These are phyloP conservation scores for pig (Sus scrofa) DNA, from an alignment of 2,113 vertebrate species.

Conservation along the genomic window DNA sequence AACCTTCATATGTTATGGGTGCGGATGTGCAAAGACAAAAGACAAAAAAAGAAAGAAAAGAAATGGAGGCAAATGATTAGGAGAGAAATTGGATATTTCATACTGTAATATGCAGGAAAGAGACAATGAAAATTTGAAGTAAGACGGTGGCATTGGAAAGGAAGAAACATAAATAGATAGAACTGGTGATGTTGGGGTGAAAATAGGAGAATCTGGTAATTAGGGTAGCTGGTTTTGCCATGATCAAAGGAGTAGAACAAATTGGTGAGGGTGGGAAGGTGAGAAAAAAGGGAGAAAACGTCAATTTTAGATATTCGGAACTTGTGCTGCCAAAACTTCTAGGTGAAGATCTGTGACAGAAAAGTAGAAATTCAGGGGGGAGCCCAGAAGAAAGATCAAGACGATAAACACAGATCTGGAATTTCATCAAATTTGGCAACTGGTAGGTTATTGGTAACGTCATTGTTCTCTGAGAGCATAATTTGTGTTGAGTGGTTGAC, in stretches of 20 bases:
- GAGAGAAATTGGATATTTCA: neutral
- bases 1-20: too few relatives aligned
- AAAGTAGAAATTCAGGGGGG: neutral
- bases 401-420: neutral
- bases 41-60: neutral
- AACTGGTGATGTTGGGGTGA: neutral
- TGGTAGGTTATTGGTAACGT: neutral
- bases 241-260: neutral
- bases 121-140: neutral
- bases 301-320: neutral
- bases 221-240: neutral
- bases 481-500: neutral
- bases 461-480: neutral
- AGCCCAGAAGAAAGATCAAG: neutral
- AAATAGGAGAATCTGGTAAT: neutral
- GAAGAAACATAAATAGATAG: neutral
- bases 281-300: neutral
- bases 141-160: neutral
- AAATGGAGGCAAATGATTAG: neutral
- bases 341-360: neutral
- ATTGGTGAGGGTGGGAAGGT: neutral
- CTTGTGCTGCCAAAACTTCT: neutral
- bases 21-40: too few relatives aligned
- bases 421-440: neutral
- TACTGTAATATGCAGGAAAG: neutral